Evolutionary conservation across 2,888 invertebrate genomes (phyloP).

Genomic region (Scaptomyza cyrtandrae): DNA sequence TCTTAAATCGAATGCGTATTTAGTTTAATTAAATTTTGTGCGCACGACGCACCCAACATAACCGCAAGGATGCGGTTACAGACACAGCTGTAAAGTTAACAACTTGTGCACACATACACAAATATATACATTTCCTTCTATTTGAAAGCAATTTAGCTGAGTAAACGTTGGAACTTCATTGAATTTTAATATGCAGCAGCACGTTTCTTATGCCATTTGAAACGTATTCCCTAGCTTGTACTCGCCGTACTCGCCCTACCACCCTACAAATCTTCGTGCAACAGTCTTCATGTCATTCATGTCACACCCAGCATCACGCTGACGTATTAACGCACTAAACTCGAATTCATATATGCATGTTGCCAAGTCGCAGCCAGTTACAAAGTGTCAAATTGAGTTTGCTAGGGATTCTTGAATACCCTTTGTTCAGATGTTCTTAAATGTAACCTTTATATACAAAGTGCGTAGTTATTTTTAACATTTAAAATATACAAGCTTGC

Average conservation of each 20-base stretch:
- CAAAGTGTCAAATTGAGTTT: background rate
- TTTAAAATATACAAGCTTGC: background rate
- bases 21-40: conserved; percentile 57
- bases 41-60: conserved; percentile 50
- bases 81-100: conserved; percentile 9
- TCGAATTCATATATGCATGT: conserved; percentile 13
- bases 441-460: background rate
- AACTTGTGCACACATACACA: conserved; percentile 27
- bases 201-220: conserved; percentile 43
- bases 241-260: too few species aligned
- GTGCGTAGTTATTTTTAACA: background rate
- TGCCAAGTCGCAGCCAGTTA: conserved; percentile 12
- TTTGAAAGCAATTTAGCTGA: conserved; percentile 74
- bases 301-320: conserved; percentile 5
- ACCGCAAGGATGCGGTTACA: conserved; percentile 39
- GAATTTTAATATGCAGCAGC: conserved; percentile 73
- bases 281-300: conserved; percentile 7
- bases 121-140: conserved; percentile 41
- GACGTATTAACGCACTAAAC: conserved; percentile 33
- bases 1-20: conserved; percentile 53
- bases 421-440: background rate
- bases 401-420: conserved; percentile 1
- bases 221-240: conserved; percentile 31
- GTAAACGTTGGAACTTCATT: conserved; percentile 71
- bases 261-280: background rate